A percentile compares a stretch with the other conserved stretches of the same genome.
These are phyloP conservation scores for Erebia ligea DNA, from an alignment of 2,888 invertebrate species.

Conservation along the genomic window DNA sequence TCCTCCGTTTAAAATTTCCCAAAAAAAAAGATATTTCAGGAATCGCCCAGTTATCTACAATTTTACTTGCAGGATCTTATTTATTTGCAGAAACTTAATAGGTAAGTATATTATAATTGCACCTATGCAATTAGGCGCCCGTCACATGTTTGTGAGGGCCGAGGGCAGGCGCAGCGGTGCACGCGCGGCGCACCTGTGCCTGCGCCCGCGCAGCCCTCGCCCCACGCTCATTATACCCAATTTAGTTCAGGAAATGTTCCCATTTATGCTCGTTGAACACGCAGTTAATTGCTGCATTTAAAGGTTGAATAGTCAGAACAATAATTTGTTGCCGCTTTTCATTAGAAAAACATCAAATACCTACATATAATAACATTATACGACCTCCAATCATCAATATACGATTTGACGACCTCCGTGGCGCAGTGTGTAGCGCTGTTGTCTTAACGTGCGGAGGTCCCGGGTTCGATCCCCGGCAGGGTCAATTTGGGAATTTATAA, in stretches of 20 bases:
- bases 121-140: conserved; percentile 56
- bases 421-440: too few species aligned
- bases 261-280: conserved; percentile 71
- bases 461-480: too few species aligned
- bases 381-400: too few species aligned
- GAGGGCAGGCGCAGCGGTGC: conserved; percentile 41
- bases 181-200: conserved; percentile 73
- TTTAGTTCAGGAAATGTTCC: conserved; percentile 71
- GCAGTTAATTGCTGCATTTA: conserved; percentile 62
- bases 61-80: not conserved
- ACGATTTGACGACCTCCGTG: too few species aligned
- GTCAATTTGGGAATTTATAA: too few species aligned
- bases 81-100: not conserved
- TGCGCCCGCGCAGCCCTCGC: conserved; percentile 63
- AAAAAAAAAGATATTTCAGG: too few species aligned
- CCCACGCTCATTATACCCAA: conserved; percentile 73
- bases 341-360: conserved; percentile 29
- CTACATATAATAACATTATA: not conserved
- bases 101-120: conserved; percentile 49
- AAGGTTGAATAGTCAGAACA: conserved; percentile 47
- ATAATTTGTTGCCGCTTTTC: conserved; percentile 34
- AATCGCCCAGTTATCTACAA: too few species aligned
- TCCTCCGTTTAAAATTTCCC: too few species aligned
- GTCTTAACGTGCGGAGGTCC: too few species aligned
- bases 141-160: conserved; percentile 40